Evolutionary conservation across 2,797 vertebrate species (phyloP), one percentile per base, ranked within the genome.

Genomic region (Rhincodon typus): DNA sequence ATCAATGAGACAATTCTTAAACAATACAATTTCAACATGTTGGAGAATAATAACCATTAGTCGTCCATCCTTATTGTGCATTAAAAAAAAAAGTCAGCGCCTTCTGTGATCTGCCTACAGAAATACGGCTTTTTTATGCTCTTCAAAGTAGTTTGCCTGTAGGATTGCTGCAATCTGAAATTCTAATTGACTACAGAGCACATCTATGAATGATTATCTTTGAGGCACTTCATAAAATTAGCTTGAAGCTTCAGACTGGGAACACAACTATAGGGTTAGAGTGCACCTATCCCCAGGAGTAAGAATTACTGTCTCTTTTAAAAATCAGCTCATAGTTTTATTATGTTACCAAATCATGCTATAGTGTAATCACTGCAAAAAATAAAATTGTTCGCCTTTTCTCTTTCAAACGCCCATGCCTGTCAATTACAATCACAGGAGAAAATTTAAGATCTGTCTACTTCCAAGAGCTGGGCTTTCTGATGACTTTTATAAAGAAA

Each of bases 401-500:
- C 98, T 97, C 97, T 97, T 97, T 97, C 98, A 97, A 99, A 98
- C 90, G 97, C 97, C 97, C 98, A 50, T 98, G 97, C 97, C 98
- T 98, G 98, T 98, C 98, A 98, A 98, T 99, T 99, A 98, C 97
- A 98, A 98, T 99, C 98, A 98, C 98, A 98, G 97, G 97, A 98
- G 97, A 97, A 98, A 98, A 98, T 97, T 98, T 98, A 97, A 97
- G 97, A 96, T 97, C 97, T 98, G 98, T 97, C 97, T 97, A 97
- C 97, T 98, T 97, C 96, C 97, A 97, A 95, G 94, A 95, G 95
- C 95, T 27, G 12, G 34, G 46, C 50, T 97, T 97, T 97, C 97
- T 98, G 98, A 98, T 98, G 97, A 98, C 97, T 98, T 97, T 82
- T 97, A 97, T 98, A 97, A 97, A 97, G 97, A 97, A 97, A 98